Conservation (phyloP, 2,888 invertebrate species). For the Pyrochroa serraticornis region DNA sequence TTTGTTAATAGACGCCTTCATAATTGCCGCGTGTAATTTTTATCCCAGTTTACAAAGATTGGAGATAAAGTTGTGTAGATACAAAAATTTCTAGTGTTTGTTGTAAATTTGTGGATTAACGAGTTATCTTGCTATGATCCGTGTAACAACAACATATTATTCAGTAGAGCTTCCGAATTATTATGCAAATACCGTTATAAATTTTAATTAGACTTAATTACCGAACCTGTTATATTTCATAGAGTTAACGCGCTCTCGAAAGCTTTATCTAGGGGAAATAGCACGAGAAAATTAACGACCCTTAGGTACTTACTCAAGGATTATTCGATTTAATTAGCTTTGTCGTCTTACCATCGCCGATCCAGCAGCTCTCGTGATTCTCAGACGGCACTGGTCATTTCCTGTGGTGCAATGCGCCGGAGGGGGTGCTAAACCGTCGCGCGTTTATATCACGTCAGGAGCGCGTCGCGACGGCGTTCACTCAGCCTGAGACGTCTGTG, state of each 20-base stretch:
- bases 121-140: too few species aligned
- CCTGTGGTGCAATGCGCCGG: background rate
- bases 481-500: constrained; percentile 5
- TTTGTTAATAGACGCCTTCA: background rate
- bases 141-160: background rate
- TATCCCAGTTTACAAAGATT: background rate
- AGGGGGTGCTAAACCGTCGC: background rate
- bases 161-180: background rate
- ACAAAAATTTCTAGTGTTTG: background rate
- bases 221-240: background rate
- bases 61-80: background rate
- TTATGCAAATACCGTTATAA: constrained; percentile 3
- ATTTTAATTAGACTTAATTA: constrained; percentile 1
- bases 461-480: constrained; percentile 20
- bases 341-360: background rate
- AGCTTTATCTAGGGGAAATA: background rate
- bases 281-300: background rate
- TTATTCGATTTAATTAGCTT: background rate
- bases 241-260: background rate
- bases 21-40: background rate
- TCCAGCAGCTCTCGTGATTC: background rate
- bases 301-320: background rate
- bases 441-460: background rate
- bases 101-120: too few species aligned
- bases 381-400: constrained; percentile 3